Conservation (phyloP, 2,888 invertebrate species). For the Pelosia muscerda region DNA sequence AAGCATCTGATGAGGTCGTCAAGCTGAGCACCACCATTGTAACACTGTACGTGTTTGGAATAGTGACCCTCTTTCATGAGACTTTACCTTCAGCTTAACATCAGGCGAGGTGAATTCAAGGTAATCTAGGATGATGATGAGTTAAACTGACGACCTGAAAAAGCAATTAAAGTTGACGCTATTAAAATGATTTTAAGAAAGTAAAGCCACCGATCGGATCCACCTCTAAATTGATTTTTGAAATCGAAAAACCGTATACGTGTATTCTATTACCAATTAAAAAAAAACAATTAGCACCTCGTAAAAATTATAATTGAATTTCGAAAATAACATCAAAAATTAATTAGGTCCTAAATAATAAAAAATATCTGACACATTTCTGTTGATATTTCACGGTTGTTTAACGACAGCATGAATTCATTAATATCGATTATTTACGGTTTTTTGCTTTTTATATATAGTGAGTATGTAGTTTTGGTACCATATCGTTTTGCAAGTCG, state of each 20-base stretch:
- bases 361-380: slow-evolving; percentile 19
- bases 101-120: no score
- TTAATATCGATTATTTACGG: slow-evolving; percentile 59
- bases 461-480: slow-evolving; percentile 15
- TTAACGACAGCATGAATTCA: slow-evolving; percentile 46
- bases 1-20: no score
- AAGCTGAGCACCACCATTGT: no score
- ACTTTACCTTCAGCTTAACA: no score
- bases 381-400: slow-evolving; percentile 49
- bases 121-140: no score
- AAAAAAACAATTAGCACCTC: slow-evolving; percentile 24
- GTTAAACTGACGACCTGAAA: no score
- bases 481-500: slow-evolving; percentile 30
- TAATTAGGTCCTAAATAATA: slow-evolving; percentile 7
- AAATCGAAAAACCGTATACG: background rate
- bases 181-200: no score
- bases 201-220: background rate
- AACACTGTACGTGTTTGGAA: no score
- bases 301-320: slow-evolving; percentile 28
- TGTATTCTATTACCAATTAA: slow-evolving; percentile 8
- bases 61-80: no score
- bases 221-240: background rate
- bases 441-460: slow-evolving; percentile 42
- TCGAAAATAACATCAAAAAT: slow-evolving; percentile 25
- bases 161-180: no score